These are phyloP conservation scores for Pocillopora verrucosa DNA, from an alignment of 64 coral and sea anemone genomes.

Conservation along the genomic window DNA sequence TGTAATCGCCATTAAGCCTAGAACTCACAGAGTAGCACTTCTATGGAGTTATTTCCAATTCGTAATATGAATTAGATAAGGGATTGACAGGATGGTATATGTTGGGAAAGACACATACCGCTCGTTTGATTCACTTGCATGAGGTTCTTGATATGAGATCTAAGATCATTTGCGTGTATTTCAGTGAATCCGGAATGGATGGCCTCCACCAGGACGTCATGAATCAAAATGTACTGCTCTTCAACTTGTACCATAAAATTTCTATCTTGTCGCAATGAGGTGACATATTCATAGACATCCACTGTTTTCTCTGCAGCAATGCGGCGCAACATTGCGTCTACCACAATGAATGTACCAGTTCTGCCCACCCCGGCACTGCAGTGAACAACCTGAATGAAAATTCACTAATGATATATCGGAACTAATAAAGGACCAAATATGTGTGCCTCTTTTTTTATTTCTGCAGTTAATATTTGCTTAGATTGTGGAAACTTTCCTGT, in stretches of 20 bases:
- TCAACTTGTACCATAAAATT: constrained; percentile 95
- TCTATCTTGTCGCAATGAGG: constrained; percentile 70
- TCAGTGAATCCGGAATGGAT: constrained; percentile 86
- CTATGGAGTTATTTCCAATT: background rate
- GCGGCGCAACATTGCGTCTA: constrained; percentile 84
- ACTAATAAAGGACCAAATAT: too few relatives aligned
- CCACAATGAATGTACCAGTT: constrained; percentile 88
- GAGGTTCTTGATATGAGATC: constrained; percentile 48
- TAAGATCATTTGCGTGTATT: constrained; percentile 70
- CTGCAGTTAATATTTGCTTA: too few relatives aligned
- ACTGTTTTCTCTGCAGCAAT: constrained; percentile 68
- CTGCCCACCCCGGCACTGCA: constrained; percentile 82
- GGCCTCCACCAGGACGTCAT: constrained; percentile 83
- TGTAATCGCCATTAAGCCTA: too few relatives aligned
- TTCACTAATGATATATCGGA: too few relatives aligned
- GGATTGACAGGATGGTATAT: background rate
- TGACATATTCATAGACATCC: constrained; percentile 78
- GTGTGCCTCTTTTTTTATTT: too few relatives aligned
- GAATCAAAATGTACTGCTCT: constrained; percentile 93
- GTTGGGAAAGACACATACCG: constrained; percentile 9
- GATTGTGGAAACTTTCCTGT: too few relatives aligned
- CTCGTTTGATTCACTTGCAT: constrained; percentile 58
- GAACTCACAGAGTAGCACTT: too few relatives aligned
- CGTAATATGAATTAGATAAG: too few relatives aligned
- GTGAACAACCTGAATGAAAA: constrained; percentile 59